phyloP scores from a whole-genome alignment of 2,797 vertebrate species.

The Tokudaia muenninki region DNA sequence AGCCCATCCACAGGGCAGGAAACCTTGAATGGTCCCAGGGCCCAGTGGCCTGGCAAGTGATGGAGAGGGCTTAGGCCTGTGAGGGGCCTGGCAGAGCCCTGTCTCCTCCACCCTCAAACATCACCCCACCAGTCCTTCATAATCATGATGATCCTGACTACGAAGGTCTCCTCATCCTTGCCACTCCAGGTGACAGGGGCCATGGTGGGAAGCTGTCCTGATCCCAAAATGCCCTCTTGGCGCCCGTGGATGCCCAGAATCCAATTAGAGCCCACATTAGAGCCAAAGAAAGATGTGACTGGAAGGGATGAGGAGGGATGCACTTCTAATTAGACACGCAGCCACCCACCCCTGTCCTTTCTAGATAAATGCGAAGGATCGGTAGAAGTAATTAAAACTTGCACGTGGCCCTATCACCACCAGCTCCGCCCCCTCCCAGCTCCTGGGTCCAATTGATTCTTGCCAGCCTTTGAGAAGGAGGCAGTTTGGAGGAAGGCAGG shows the following conservation, averaged over 20 bases:
- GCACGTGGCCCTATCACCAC: background rate
- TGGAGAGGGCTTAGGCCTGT: conserved; percentile 67
- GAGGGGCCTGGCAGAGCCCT: conserved; percentile 67
- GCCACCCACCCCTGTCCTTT: conserved; percentile 82
- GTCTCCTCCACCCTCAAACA: conserved; percentile 73
- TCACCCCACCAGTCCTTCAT: conserved; percentile 74
- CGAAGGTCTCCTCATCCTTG: conserved; percentile 83
- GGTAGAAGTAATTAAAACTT: conserved; percentile 88
- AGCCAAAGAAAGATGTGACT: conserved; percentile 90
- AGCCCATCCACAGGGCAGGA: background rate
- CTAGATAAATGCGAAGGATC: conserved; percentile 88
- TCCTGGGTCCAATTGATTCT: conserved; percentile 49
- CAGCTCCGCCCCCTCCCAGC: background rate
- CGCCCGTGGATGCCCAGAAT: conserved; percentile 73
- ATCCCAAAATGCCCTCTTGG: conserved; percentile 76
- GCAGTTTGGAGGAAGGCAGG: background rate
- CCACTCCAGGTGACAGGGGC: conserved; percentile 78
- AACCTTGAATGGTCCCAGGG: conserved; percentile 76
- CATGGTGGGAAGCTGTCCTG: conserved; percentile 68
- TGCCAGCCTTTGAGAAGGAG: background rate
- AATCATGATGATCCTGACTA: conserved; percentile 81
- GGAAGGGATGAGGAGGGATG: conserved; percentile 87
- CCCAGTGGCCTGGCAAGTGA: conserved; percentile 67
- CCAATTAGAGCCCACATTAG: conserved; percentile 89
- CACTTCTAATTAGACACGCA: conserved; percentile 88